These are phyloP conservation scores for Corvus cornix DNA, from an alignment of 2,113 vertebrate genomes.

Conservation along the genomic window DNA sequence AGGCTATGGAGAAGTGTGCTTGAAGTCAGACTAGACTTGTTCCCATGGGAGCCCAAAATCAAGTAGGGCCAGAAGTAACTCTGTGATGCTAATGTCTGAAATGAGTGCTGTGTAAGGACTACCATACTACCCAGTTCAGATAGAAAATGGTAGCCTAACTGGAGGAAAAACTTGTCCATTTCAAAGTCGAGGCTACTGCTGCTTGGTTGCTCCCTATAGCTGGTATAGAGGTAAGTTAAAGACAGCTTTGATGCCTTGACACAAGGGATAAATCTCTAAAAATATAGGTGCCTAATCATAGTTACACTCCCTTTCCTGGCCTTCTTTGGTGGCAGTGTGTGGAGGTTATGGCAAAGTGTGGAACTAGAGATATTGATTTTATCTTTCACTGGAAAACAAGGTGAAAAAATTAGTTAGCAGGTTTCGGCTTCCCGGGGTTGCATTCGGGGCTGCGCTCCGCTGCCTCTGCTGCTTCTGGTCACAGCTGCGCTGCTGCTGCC, in stretches of 20 bases:
- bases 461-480: no score
- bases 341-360: background rate
- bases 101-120: background rate
- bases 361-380: background rate
- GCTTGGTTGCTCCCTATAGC: background rate
- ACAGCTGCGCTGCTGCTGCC: background rate
- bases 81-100: background rate
- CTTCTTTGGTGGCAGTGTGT: background rate
- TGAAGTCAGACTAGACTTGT: background rate
- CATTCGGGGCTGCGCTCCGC: no score
- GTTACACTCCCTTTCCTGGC: background rate
- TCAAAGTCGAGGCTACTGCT: background rate
- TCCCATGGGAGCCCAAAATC: background rate
- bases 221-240: background rate
- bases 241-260: background rate
- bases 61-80: background rate
- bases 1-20: background rate
- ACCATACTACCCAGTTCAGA: background rate
- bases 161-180: background rate
- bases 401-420: background rate
- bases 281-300: rapidly evolving
- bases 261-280: background rate
- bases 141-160: background rate
- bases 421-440: background rate
- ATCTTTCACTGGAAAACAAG: background rate